Conservation (phyloP, 2,888 invertebrate genomes). For the Apantesis nais region DNA sequence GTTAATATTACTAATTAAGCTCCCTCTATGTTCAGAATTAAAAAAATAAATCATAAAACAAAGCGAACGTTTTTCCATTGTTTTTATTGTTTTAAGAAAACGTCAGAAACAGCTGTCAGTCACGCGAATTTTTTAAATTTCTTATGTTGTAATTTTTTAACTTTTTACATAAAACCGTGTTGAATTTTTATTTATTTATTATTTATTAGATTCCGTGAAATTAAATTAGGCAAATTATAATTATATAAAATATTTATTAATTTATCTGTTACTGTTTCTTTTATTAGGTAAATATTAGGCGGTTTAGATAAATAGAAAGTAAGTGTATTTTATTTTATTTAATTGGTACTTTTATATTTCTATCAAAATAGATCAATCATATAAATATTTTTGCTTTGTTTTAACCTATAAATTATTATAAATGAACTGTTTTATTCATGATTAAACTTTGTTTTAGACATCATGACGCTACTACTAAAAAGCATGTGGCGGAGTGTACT, state of each 20-base stretch:
- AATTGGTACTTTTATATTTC: not conserved
- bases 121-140: conserved; percentile 44
- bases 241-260: conserved; percentile 7
- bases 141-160: conserved; percentile 23
- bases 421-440: not conserved
- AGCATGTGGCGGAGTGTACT: conserved; percentile 63
- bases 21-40: not conserved
- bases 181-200: conserved; percentile 17
- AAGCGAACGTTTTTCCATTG: conserved; percentile 17
- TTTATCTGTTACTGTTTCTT: conserved; percentile 4
- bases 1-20: not conserved
- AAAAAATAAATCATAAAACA: not conserved
- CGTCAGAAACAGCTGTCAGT: conserved; percentile 50
- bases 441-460: conserved; percentile 44
- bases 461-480: conserved; percentile 64
- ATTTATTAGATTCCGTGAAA: conserved; percentile 16
- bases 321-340: conserved; percentile 10
- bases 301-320: conserved; percentile 24
- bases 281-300: conserved; percentile 12
- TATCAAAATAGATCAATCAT: not conserved
- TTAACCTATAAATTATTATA: conserved; percentile 1
- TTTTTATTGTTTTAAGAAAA: conserved; percentile 18
- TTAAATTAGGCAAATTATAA: conserved; percentile 14
- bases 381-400: not conserved
- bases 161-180: conserved; percentile 28